These are phyloP conservation scores for Choloepus didactylus DNA, from an alignment of 2,797 vertebrate species.

Conservation along the genomic window DNA sequence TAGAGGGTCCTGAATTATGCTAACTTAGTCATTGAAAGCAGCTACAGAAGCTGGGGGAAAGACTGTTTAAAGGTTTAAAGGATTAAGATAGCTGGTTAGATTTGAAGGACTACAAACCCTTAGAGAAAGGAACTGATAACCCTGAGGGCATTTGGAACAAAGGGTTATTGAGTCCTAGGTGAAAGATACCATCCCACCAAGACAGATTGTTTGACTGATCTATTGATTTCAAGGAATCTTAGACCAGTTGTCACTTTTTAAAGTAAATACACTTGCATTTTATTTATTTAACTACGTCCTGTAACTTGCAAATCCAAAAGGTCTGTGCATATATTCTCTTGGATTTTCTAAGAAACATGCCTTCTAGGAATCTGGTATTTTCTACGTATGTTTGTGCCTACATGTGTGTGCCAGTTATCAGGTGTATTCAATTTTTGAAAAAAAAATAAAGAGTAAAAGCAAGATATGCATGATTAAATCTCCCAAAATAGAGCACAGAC, in stretches of 20 bases:
- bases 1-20: background rate
- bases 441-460: background rate
- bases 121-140: background rate
- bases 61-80: background rate
- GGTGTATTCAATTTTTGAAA: background rate
- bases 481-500: background rate
- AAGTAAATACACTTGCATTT: background rate
- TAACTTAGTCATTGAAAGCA: background rate
- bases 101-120: background rate
- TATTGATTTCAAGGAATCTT: background rate
- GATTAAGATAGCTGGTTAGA: background rate
- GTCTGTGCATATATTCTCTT: background rate
- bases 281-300: background rate
- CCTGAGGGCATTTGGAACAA: background rate
- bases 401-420: background rate
- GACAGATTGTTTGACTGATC: background rate
- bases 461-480: background rate
- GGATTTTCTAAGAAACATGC: background rate
- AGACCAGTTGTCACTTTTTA: background rate
- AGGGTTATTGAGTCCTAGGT: rapidly evolving
- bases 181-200: background rate
- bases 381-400: background rate
- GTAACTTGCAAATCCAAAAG: too few species aligned
- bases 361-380: background rate
- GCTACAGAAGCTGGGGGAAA: background rate